These are phyloP conservation scores for Apoderus coryli DNA, from an alignment of 2,888 invertebrate genomes.

Conservation along the genomic window DNA sequence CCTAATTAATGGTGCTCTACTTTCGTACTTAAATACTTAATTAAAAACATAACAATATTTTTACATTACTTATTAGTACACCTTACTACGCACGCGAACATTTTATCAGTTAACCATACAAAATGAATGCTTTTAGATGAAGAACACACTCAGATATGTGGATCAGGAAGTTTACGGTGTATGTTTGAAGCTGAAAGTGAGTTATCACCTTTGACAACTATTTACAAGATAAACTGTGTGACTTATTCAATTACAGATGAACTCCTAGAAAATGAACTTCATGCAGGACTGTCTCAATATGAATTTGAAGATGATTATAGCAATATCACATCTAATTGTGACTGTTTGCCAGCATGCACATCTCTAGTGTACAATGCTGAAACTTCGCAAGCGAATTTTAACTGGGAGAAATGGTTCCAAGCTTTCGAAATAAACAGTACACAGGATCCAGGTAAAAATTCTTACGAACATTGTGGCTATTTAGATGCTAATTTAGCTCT, in stretches of 20 bases:
- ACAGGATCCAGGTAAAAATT: constrained; percentile 22
- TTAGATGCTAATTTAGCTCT: no score
- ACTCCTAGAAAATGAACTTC: constrained; percentile 37
- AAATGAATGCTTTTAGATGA: constrained; percentile 43
- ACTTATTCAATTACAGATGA: no score
- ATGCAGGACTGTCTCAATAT: constrained; percentile 27
- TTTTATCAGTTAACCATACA: no score
- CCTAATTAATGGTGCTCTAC: no score
- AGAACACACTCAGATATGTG: constrained; percentile 41
- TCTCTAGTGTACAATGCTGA: constrained; percentile 58
- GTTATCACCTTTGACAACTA: constrained; percentile 21
- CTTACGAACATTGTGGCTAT: no score
- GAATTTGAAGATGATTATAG: constrained; percentile 18
- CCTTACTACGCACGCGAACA: no score
- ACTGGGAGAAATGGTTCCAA: constrained; percentile 43
- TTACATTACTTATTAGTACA: no score
- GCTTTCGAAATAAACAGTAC: constrained; percentile 35
- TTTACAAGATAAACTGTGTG: no score
- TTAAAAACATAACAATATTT: no score
- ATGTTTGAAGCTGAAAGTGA: constrained; percentile 41
- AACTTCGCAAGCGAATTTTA: constrained; percentile 55
- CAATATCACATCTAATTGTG: constrained; percentile 28
- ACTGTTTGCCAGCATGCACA: constrained; percentile 50
- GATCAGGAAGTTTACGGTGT: constrained; percentile 39
- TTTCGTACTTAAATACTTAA: no score